These are phyloP conservation scores for Orcinus orca DNA, from an alignment of 2,113 vertebrate species.

Conservation along the genomic window DNA sequence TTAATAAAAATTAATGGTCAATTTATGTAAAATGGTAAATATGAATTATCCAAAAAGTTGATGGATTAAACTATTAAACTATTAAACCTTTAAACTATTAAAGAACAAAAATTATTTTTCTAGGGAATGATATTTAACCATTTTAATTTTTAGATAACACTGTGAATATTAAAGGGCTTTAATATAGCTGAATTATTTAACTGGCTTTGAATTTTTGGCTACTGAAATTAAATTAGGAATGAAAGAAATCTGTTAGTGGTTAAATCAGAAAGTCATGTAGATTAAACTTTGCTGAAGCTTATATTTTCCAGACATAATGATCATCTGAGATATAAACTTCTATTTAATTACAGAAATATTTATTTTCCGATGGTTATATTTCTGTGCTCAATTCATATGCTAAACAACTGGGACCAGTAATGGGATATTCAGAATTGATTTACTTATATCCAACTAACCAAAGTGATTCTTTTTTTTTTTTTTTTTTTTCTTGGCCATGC, in stretches of 20 bases:
- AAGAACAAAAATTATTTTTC: neutral
- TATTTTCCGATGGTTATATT: neutral
- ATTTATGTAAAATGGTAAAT: neutral
- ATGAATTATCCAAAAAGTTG: neutral
- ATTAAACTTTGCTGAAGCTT: neutral
- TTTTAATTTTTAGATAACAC: neutral
- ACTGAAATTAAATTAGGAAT: slow-evolving; percentile 14
- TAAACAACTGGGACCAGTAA: neutral
- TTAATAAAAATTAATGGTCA: neutral
- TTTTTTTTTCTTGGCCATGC: too few species aligned
- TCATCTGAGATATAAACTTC: neutral
- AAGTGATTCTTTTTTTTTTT: neutral
- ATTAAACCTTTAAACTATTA: neutral
- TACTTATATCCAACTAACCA: slow-evolving; percentile 2
- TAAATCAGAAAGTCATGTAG: slow-evolving; percentile 18
- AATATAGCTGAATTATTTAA: slow-evolving; percentile 7
- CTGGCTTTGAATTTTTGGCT: neutral
- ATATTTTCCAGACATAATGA: neutral
- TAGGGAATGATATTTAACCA: neutral
- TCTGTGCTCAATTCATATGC: neutral
- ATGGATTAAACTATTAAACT: neutral
- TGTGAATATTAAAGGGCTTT: neutral
- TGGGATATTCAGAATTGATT: neutral
- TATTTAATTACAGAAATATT: neutral
- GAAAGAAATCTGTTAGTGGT: neutral